phyloP scores from a whole-genome alignment of 2,113 vertebrate species.

The Eupsittula cactorum region DNA sequence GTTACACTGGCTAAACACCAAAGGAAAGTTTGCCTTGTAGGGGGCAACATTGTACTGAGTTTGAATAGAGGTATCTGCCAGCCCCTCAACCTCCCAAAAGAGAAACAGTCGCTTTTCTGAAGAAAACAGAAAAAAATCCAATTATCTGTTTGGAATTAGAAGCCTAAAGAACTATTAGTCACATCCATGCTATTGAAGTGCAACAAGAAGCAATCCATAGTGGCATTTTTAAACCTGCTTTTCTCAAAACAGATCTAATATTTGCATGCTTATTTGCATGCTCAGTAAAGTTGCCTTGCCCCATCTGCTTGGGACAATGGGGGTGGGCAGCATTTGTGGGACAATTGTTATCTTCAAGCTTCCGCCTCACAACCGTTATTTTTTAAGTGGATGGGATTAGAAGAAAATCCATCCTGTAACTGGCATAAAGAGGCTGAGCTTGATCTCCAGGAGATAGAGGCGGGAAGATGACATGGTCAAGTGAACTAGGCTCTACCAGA shows the following conservation, averaged over 20 bases:
- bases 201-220: neutral
- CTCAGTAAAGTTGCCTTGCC: neutral
- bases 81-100: neutral
- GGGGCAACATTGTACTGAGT: constrained; percentile 3
- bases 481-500: neutral
- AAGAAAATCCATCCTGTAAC: neutral
- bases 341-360: neutral
- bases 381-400: neutral
- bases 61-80: constrained; percentile 16
- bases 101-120: neutral
- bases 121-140: neutral
- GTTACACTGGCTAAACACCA: constrained; percentile 6
- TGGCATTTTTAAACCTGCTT: neutral
- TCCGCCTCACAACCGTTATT: neutral
- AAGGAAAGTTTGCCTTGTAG: neutral
- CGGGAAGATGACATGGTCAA: neutral
- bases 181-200: neutral
- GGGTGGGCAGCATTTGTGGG: neutral
- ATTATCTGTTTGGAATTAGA: neutral
- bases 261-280: neutral
- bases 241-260: neutral
- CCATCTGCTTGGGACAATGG: neutral
- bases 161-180: neutral
- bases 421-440: neutral
- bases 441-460: neutral